Conservation (phyloP, 2,888 invertebrate species). For the Mesodorylaimus sp. region DNA sequence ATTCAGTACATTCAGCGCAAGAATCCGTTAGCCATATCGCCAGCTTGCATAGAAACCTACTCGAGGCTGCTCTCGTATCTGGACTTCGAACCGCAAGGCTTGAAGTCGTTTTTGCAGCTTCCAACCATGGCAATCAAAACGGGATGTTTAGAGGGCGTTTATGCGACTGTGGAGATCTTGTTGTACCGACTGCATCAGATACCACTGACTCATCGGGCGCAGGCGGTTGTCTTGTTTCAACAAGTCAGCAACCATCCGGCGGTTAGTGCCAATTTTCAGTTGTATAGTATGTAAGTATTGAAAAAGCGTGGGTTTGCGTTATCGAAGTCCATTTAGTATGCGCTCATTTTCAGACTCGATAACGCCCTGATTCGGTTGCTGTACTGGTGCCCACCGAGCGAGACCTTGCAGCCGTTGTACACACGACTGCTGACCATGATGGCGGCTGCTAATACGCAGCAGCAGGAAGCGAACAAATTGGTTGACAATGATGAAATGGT, state of each 20-base stretch:
- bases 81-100: background rate
- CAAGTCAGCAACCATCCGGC: too few species aligned
- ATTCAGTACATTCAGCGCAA: background rate
- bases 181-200: constrained; percentile 1
- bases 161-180: background rate
- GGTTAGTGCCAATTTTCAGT: too few species aligned
- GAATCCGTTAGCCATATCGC: background rate
- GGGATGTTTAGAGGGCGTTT: background rate
- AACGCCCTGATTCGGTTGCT: background rate
- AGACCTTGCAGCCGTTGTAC: background rate
- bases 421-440: background rate
- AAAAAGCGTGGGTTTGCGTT: too few species aligned
- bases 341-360: background rate
- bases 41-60: constrained; percentile 2
- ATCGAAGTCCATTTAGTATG: too few species aligned
- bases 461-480: background rate
- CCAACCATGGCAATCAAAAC: background rate
- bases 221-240: too few species aligned
- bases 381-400: background rate
- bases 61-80: background rate
- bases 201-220: too few species aligned
- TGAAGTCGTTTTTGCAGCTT: background rate
- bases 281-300: too few species aligned
- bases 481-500: background rate
- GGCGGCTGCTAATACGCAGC: too few species aligned